Evolutionary conservation across 1,140 invertebrate species (phyloP).

Genomic region (Drosophila bifasciata): DNA sequence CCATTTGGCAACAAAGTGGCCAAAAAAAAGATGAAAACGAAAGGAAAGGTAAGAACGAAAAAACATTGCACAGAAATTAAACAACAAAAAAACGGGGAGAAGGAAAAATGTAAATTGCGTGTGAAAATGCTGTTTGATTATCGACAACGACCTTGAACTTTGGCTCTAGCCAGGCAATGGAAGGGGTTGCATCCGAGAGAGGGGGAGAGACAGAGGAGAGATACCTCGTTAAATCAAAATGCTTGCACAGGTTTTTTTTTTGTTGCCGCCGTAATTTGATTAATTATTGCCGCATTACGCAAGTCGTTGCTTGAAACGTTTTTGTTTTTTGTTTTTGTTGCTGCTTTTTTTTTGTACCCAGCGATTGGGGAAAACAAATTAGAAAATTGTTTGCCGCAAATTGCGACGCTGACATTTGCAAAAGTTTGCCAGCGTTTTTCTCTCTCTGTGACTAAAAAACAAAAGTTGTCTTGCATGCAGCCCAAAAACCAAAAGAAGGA

Average conservation of each 20-base stretch:
- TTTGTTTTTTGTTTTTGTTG: slow-evolving; percentile 3
- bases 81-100: background rate
- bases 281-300: slow-evolving; percentile 72
- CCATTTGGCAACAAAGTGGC: slow-evolving; percentile 21
- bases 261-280: slow-evolving; percentile 42
- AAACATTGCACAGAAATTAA: slow-evolving; percentile 12
- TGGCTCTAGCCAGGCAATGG: slow-evolving; percentile 3
- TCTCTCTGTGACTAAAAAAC: no score
- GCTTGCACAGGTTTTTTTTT: slow-evolving; percentile 9
- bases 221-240: slow-evolving; percentile 60
- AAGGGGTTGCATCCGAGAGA: background rate
- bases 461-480: slow-evolving; percentile 46
- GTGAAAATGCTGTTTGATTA: slow-evolving; percentile 58
- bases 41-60: slow-evolving; percentile 44
- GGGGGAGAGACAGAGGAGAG: slow-evolving; percentile 14
- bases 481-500: slow-evolving; percentile 12
- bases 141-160: slow-evolving; percentile 66
- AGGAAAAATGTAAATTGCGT: slow-evolving; percentile 53
- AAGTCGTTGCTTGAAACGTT: slow-evolving; percentile 38
- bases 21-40: slow-evolving; percentile 60
- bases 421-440: slow-evolving; percentile 36
- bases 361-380: slow-evolving; percentile 56
- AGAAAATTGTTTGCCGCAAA: slow-evolving; percentile 62
- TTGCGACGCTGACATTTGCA: slow-evolving; percentile 70
- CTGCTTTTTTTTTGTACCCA: background rate